Conservation (phyloP, 2,797 vertebrate species). For the Muscicapa striata region DNA sequence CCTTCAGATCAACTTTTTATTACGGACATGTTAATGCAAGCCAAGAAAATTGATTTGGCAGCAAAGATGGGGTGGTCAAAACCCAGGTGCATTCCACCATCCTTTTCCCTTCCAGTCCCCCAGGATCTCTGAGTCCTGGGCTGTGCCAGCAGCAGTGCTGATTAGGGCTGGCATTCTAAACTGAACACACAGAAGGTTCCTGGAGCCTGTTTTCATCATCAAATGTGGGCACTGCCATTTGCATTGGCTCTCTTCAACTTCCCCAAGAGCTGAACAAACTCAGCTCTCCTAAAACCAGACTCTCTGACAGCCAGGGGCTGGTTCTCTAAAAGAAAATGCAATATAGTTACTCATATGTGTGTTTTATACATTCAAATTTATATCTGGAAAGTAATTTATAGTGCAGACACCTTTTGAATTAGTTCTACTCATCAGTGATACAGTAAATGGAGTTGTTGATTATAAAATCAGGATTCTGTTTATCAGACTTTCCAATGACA, state of each 20-base stretch:
- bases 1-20: neutral
- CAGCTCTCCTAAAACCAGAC: neutral
- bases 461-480: neutral
- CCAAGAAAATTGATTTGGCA: neutral
- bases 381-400: neutral
- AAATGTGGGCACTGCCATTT: neutral
- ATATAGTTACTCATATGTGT: neutral
- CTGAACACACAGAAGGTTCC: neutral
- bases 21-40: neutral
- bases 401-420: neutral
- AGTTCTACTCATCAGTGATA: neutral
- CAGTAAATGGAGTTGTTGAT: neutral
- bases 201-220: neutral
- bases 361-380: neutral
- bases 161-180: neutral
- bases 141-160: neutral
- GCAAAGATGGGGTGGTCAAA: neutral
- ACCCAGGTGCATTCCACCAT: fast-evolving
- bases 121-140: neutral
- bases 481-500: neutral
- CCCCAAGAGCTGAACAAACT: neutral
- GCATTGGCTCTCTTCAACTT: neutral
- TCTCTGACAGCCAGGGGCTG: neutral
- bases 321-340: neutral
- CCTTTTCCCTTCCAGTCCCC: neutral